Evolutionary conservation across 2,888 invertebrate species (phyloP).

Genomic region (Tenthredo distinguenda): DNA sequence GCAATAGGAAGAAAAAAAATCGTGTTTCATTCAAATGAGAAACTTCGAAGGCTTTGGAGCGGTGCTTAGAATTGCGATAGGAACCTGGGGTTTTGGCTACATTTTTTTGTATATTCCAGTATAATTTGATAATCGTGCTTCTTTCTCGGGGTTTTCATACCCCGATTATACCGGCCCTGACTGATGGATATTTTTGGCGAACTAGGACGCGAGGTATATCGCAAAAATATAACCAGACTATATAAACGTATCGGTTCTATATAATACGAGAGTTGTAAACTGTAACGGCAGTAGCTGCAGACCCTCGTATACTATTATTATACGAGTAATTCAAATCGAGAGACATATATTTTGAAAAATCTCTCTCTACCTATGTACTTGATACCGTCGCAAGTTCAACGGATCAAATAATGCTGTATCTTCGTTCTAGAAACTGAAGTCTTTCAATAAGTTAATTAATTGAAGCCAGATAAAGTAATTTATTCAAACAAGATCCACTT

Average conservation of each 20-base stretch:
- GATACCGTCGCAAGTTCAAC: neutral
- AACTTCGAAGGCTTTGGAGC: no score
- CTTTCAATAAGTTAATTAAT: constrained; percentile 19
- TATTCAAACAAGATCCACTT: neutral
- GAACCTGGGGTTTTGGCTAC: no score
- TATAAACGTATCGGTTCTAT: neutral
- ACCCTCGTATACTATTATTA: neutral
- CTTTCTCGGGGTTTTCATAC: neutral
- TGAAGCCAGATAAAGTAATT: constrained; percentile 10
- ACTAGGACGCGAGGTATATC: constrained; percentile 18
- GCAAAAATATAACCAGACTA: constrained; percentile 23
- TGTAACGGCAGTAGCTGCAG: neutral
- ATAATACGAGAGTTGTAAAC: neutral
- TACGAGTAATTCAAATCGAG: neutral
- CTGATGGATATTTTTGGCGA: constrained; percentile 40
- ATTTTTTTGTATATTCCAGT: neutral
- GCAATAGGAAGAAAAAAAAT: no score
- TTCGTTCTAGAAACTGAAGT: neutral
- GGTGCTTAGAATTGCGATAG: no score
- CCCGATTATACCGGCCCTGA: constrained; percentile 10
- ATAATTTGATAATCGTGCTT: neutral
- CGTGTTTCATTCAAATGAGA: no score
- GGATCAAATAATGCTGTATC: constrained; percentile 6
- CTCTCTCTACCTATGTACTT: neutral
- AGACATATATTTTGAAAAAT: neutral